These are phyloP conservation scores for Geophilus truncorum DNA, from an alignment of 2,888 invertebrate species.

Conservation along the genomic window DNA sequence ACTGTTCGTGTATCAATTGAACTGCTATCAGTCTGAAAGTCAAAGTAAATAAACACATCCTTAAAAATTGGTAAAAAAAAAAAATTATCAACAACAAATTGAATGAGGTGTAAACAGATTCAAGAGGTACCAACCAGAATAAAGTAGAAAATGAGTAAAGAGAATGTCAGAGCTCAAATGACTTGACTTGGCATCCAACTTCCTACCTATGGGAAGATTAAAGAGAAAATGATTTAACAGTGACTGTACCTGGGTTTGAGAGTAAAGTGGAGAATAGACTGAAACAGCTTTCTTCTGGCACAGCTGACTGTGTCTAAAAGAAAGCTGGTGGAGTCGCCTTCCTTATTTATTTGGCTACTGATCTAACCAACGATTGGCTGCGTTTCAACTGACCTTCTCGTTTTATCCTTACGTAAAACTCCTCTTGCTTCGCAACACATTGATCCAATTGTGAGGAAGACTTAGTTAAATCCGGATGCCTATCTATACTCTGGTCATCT, in stretches of 20 bases:
- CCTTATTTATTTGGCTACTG: conserved; percentile 1
- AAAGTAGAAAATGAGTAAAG: not conserved
- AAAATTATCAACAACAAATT: too few species aligned
- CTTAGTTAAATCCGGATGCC: conserved; percentile 9
- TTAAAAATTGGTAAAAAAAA: too few species aligned
- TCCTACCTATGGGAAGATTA: not conserved
- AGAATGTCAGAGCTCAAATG: not conserved
- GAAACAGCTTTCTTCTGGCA: not conserved
- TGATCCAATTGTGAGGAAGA: conserved; percentile 2
- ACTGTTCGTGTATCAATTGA: not conserved
- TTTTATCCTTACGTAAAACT: not conserved
- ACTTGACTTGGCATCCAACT: not conserved
- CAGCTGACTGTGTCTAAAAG: not conserved
- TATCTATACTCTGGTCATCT: not conserved
- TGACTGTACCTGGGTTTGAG: not conserved
- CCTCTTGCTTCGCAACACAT: not conserved
- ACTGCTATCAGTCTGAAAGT: not conserved
- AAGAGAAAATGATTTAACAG: not conserved
- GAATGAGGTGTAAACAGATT: not conserved
- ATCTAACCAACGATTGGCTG: not conserved
- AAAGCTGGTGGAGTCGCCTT: not conserved
- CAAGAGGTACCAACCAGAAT: not conserved
- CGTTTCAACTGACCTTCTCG: not conserved
- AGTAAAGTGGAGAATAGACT: not conserved
- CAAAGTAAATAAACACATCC: too few species aligned